phyloP scores from a whole-genome alignment of 2,113 vertebrate species.

The Bothrops jararaca region DNA sequence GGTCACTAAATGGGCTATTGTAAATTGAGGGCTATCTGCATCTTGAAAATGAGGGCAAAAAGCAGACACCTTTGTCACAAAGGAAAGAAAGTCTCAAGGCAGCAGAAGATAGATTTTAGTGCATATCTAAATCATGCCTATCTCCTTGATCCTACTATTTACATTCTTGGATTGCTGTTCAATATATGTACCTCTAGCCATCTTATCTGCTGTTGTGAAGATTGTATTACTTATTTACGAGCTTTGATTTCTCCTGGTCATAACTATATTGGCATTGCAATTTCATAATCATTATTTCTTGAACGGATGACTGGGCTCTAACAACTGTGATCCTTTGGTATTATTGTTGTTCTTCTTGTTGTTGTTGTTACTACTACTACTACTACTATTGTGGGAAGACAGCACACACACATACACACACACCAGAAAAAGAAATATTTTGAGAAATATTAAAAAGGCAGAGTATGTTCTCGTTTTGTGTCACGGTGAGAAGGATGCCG shows the following conservation, averaged over 20 bases:
- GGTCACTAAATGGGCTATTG: neutral
- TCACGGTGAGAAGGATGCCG: too few species aligned
- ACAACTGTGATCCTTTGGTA: neutral
- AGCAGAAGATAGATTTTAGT: neutral
- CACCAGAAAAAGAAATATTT: too few species aligned
- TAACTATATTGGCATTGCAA: neutral
- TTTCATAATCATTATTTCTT: neutral
- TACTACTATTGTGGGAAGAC: too few species aligned
- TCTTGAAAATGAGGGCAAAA: neutral
- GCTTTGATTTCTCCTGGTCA: neutral
- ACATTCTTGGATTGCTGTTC: neutral
- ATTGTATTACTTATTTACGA: neutral
- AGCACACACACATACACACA: too few species aligned
- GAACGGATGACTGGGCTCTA: neutral
- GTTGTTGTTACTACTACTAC: too few species aligned
- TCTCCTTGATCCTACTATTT: neutral
- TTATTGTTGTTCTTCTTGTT: too few species aligned
- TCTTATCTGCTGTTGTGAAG: neutral
- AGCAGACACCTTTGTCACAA: neutral
- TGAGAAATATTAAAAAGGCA: too few species aligned
- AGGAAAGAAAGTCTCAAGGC: neutral
- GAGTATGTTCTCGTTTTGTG: too few species aligned
- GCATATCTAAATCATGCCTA: neutral
- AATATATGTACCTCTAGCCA: neutral
- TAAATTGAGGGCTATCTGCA: too few species aligned